Conservation (phyloP, 2,888 invertebrate genomes). For the Tribolium freemani region DNA sequence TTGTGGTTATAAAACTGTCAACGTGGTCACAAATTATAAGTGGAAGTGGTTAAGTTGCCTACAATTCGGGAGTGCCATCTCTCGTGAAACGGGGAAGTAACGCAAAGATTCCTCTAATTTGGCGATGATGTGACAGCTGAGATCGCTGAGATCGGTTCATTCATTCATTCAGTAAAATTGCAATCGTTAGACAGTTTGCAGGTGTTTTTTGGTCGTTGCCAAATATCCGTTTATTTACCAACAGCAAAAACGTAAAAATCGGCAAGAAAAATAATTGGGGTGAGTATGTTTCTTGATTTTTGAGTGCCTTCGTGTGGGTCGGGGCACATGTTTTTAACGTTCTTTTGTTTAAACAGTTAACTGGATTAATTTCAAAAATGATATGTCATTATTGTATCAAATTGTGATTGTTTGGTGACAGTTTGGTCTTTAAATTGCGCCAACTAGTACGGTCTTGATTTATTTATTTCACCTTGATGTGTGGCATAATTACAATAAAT, state of each 20-base stretch:
- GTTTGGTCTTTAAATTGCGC: conserved; percentile 10
- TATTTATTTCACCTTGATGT: conserved; percentile 38
- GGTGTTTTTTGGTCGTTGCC: conserved; percentile 38
- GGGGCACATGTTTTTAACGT: conserved; percentile 37
- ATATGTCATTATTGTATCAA: conserved; percentile 30
- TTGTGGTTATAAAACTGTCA: neutral
- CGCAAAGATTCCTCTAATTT: conserved; percentile 8
- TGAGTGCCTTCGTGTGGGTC: conserved; percentile 8
- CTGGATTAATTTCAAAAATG: conserved; percentile 28
- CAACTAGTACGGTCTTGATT: conserved; percentile 16
- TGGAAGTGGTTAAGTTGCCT: neutral
- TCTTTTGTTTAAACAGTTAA: conserved; percentile 31
- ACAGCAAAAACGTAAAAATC: conserved; percentile 3
- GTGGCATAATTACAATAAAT: conserved; percentile 30
- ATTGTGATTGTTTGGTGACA: conserved; percentile 8
- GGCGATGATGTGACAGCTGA: conserved; percentile 29
- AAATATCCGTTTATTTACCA: conserved; percentile 16
- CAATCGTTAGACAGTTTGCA: conserved; percentile 21
- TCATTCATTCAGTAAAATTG: conserved; percentile 38
- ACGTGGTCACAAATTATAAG: no score
- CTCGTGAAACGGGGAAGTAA: neutral
- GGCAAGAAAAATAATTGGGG: conserved; percentile 1
- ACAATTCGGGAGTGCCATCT: neutral
- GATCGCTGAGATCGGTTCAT: conserved; percentile 20
- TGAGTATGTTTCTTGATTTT: conserved; percentile 12